Percentiles rank a stretch among this genome's conserved stretches.
Conservation (phyloP, 2,888 invertebrate genomes). For the Tanaodytes sp. region DNA sequence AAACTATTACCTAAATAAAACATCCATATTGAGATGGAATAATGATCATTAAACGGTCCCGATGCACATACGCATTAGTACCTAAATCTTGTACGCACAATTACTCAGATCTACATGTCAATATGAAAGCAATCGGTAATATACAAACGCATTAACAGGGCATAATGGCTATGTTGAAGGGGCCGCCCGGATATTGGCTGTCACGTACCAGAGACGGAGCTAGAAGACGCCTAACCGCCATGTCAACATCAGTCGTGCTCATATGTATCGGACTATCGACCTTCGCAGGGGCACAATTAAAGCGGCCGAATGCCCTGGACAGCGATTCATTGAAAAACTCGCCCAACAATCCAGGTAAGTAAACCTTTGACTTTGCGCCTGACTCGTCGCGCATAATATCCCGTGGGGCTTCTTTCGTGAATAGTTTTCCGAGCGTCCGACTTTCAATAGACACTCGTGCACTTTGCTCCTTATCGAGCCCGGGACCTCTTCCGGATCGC, state of each 20-base stretch:
- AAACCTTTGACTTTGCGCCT: slow-evolving; percentile 14
- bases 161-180: slow-evolving; percentile 48
- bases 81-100: too few relatives aligned
- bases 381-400: slow-evolving; percentile 20
- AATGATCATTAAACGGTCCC: too few relatives aligned
- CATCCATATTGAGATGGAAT: too few relatives aligned
- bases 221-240: slow-evolving; percentile 56
- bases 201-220: slow-evolving; percentile 22
- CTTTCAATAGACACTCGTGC: slow-evolving; percentile 43
- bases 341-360: slow-evolving; percentile 45
- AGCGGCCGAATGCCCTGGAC: slow-evolving; percentile 57
- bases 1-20: too few relatives aligned
- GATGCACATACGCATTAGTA: too few relatives aligned
- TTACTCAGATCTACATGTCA: too few relatives aligned
- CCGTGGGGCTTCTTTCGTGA: slow-evolving; percentile 30
- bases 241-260: slow-evolving; percentile 67
- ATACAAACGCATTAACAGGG: too few relatives aligned
- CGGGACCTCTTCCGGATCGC: slow-evolving; percentile 30
- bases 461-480: slow-evolving; percentile 44
- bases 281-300: slow-evolving; percentile 65
- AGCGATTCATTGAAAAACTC: slow-evolving; percentile 62
- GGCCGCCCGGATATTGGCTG: slow-evolving; percentile 31
- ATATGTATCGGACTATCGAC: slow-evolving; percentile 67
- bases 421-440: slow-evolving; percentile 47
- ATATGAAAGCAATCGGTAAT: too few relatives aligned